Base-by-base conservation (phyloP, 1,140 invertebrate genomes). In the Oedothorax gibbosus region DNA sequence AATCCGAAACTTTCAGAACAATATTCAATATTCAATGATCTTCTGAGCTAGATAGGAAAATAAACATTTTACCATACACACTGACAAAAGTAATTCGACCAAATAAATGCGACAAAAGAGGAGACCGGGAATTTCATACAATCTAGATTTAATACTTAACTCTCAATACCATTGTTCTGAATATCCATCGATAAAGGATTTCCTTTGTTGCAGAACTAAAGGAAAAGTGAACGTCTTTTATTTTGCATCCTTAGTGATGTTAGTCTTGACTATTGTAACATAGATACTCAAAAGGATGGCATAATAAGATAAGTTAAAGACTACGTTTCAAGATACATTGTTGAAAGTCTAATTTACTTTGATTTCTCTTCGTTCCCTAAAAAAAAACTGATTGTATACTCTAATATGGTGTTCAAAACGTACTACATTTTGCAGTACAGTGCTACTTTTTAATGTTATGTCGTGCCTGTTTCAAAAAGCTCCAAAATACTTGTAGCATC, bases 31-130 rank as follows among this genome's bases (percentile, higher is more conserved):
- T 54, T 15, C 56, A 71, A 20, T 21, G 14, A 14, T 56, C 49
- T 81, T 71, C 11, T n/a, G 20, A 71, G 68, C 20, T n/a, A 79
- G 50, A 79, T 20, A 57, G 60, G n/a, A 20, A 81, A 81, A 71
- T 53, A 81, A 81, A 71, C 53, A 71, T 81, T 71, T 81, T 81
- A 81, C 71, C 78, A 60, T 81, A 71, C 78, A 50, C 50, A 9
- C 65, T 71, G 66, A 71, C 66, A 81, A 71, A 81, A 81, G 78
- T 68, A 69, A 81, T 71, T 71, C 78, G 14, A 11, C 12, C 66
- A 71, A 81, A 62, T 20, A 79, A 79, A 79, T 53, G 62, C 50
- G 53, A 79, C 76, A 79, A 79, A 79, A 79, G 76, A 35, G 35
- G 5, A 35, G 51, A 68, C 56, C 68, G 21, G 50, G 56, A 68